These are phyloP conservation scores for Philereme vetulata DNA, from an alignment of 2,888 invertebrate genomes.

Conservation along the genomic window DNA sequence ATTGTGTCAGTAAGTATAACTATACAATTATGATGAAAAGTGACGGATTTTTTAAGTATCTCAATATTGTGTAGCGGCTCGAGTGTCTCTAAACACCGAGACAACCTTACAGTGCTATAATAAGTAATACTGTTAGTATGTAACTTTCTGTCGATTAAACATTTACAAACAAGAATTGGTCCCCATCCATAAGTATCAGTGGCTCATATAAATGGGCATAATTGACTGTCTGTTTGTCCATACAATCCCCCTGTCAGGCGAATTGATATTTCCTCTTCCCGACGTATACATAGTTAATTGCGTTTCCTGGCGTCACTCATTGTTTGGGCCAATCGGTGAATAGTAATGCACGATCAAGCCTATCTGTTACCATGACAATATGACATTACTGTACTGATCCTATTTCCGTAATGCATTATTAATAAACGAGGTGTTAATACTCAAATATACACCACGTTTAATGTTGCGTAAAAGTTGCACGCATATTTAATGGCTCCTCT, in stretches of 20 bases:
- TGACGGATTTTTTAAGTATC: too few species aligned
- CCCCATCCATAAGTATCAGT: constrained; percentile 37
- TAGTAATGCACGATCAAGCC: constrained; percentile 31
- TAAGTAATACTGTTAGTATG: too few species aligned
- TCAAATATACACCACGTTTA: neutral
- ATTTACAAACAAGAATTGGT: constrained; percentile 23
- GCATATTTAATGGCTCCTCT: too few species aligned
- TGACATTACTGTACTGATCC: constrained; percentile 18
- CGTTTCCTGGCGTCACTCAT: constrained; percentile 77
- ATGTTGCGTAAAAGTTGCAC: too few species aligned
- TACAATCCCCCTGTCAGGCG: constrained; percentile 64
- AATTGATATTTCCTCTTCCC: constrained; percentile 83
- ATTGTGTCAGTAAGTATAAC: too few species aligned
- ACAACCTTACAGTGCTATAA: too few species aligned
- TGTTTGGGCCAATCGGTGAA: constrained; percentile 42
- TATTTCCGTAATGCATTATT: constrained; percentile 22
- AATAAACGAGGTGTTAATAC: constrained; percentile 4
- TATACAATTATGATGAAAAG: too few species aligned
- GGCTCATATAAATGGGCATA: constrained; percentile 43
- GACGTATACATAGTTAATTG: constrained; percentile 79
- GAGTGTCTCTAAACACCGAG: too few species aligned
- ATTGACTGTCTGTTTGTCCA: constrained; percentile 53
- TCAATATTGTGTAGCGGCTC: too few species aligned
- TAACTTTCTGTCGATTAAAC: too few species aligned
- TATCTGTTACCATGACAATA: constrained; percentile 30